These are phyloP conservation scores for Eupithecia abbreviata DNA, from an alignment of 2,888 invertebrate species.

Conservation along the genomic window DNA sequence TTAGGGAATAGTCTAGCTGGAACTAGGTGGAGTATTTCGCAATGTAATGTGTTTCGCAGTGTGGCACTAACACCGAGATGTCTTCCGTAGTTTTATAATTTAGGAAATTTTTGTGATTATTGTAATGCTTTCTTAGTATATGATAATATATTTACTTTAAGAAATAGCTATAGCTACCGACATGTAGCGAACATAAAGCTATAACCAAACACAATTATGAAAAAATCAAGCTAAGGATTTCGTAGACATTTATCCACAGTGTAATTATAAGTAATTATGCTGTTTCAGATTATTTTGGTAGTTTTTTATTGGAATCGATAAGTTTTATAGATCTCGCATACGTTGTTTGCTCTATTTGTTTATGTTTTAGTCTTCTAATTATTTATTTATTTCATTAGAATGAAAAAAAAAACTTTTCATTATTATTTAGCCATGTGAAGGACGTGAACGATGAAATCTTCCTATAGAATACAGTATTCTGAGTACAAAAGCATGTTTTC, in stretches of 20 bases:
- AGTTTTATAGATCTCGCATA: neutral
- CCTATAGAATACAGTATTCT: neutral
- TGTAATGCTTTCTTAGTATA: neutral
- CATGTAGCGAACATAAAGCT: neutral
- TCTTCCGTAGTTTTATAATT: slow-evolving; percentile 20
- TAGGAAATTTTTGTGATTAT: neutral
- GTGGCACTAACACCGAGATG: slow-evolving; percentile 18
- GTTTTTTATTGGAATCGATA: neutral
- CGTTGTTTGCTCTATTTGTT: neutral
- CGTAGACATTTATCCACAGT: neutral
- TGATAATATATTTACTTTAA: neutral
- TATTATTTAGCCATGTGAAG: neutral
- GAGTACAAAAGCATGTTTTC: neutral
- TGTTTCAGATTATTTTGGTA: neutral
- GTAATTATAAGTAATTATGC: neutral
- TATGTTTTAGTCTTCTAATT: slow-evolving; percentile 1
- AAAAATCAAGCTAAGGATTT: neutral
- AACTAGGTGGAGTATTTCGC: neutral
- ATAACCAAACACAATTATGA: neutral
- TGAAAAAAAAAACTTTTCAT: slow-evolving; percentile 11
- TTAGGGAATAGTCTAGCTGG: neutral
- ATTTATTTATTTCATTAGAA: slow-evolving; percentile 15
- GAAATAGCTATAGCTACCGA: neutral
- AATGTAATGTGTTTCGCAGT: slow-evolving; percentile 12
- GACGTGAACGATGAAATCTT: neutral